Evolutionary conservation across 2,797 vertebrate species (phyloP).

Genomic region (Phataginus tricuspis): DNA sequence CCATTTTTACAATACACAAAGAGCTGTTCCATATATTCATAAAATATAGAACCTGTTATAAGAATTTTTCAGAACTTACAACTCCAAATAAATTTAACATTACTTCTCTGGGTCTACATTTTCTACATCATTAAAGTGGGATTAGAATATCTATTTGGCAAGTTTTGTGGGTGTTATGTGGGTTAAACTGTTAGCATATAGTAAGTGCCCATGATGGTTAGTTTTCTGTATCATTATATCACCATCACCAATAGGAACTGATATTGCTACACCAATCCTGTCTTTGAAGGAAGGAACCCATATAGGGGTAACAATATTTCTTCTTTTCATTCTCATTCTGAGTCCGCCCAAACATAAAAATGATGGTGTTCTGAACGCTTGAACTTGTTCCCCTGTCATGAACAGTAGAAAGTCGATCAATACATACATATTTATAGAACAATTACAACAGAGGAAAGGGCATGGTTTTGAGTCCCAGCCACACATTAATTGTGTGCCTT

Average conservation of each 20-base stretch:
- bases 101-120: neutral
- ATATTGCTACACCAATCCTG: neutral
- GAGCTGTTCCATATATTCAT: neutral
- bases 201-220: neutral
- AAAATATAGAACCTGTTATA: neutral
- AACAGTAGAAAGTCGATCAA: constrained; percentile 8
- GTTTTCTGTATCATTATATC: neutral
- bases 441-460: constrained; percentile 60
- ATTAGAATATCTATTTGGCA: neutral
- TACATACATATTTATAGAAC: constrained; percentile 68
- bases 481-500: constrained; percentile 68
- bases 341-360: neutral
- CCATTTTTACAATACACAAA: neutral
- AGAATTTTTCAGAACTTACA: neutral
- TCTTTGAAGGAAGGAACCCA: neutral
- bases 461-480: constrained; percentile 56
- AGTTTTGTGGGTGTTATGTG: neutral
- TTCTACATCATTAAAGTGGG: neutral
- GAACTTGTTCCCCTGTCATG: neutral
- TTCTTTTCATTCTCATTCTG: neutral
- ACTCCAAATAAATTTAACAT: neutral
- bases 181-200: neutral
- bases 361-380: neutral
- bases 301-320: neutral
- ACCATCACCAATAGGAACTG: neutral